Conservation (phyloP, 1,140 invertebrate genomes). For the Drosophila truncata region DNA sequence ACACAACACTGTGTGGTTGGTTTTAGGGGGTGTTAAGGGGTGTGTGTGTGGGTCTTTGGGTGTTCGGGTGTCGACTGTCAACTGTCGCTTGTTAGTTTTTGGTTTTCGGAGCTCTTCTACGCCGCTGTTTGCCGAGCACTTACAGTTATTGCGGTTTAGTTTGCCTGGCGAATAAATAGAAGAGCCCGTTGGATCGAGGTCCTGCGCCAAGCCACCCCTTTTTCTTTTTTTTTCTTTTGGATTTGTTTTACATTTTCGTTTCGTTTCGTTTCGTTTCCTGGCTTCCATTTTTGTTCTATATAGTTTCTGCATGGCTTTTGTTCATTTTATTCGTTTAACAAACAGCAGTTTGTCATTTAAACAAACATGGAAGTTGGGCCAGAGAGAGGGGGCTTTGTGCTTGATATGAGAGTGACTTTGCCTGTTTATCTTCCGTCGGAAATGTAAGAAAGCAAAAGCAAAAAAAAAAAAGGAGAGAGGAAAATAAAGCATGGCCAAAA, state of each 20-base stretch:
- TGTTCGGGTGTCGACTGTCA: conserved; percentile 32
- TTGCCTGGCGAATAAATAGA: conserved; percentile 73
- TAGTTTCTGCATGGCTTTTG: conserved; percentile 18
- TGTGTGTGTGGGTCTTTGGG: not conserved
- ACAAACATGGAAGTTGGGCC: conserved; percentile 40
- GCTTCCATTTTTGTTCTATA: not conserved
- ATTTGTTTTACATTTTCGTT: conserved; percentile 52
- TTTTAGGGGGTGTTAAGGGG: not conserved
- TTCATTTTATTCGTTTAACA: conserved; percentile 51
- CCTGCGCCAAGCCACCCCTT: too few species aligned
- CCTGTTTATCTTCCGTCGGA: conserved; percentile 52
- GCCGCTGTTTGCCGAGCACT: conserved; percentile 72
- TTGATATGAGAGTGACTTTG: conserved; percentile 48
- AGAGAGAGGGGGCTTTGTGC: not conserved
- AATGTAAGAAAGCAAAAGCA: not conserved
- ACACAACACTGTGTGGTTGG: conserved; percentile 33
- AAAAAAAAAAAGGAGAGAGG: not conserved
- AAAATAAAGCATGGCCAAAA: conserved; percentile 6
- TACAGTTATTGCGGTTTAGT: conserved; percentile 81
- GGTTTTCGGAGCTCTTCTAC: conserved; percentile 23
- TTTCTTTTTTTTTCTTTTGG: too few species aligned
- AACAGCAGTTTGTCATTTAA: conserved; percentile 72
- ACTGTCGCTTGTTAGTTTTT: conserved; percentile 53
- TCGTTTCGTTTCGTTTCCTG: conserved; percentile 12
- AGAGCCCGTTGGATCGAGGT: conserved; percentile 23